Percentiles rank a stretch among this genome's conserved stretches.
Evolutionary conservation across 2,888 invertebrate species (phyloP).

Genomic region (Agrochola macilenta): DNA sequence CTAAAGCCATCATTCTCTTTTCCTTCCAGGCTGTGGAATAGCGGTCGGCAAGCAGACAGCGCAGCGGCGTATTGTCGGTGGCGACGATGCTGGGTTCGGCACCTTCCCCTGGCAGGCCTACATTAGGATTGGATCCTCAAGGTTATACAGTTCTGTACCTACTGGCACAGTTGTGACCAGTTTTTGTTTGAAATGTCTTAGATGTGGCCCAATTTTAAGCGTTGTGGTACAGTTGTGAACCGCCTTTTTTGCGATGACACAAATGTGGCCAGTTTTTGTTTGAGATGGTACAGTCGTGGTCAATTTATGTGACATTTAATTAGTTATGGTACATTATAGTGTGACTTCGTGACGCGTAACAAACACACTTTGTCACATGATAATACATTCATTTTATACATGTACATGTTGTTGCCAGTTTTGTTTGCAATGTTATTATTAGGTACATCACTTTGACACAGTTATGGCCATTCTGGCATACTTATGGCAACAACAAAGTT

Average conservation of each 20-base stretch:
- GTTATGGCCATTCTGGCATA: not conserved
- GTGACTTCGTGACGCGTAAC: not conserved
- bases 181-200: not conserved
- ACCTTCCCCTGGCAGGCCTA: conserved; percentile 99
- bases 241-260: not conserved
- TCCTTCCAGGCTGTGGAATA: conserved; percentile 95
- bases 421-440: not conserved
- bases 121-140: conserved; percentile 97
- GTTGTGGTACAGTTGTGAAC: not conserved
- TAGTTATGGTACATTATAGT: not conserved
- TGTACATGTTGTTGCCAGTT: not conserved
- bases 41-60: conserved; percentile 96
- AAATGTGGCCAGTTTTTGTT: not conserved
- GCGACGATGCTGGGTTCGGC: conserved; percentile 98
- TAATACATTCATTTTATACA: not conserved
- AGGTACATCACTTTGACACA: not conserved
- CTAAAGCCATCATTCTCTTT: conserved; percentile 63
- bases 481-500: not conserved
- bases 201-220: not conserved
- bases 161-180: conserved; percentile 7
- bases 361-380: not conserved
- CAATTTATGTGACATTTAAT: not conserved
- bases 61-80: conserved; percentile 97
- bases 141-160: conserved; percentile 85
- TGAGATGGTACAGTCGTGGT: not conserved